These are phyloP conservation scores for Nyctibius bracteatus DNA, from an alignment of 2,113 vertebrate species.

Conservation along the genomic window DNA sequence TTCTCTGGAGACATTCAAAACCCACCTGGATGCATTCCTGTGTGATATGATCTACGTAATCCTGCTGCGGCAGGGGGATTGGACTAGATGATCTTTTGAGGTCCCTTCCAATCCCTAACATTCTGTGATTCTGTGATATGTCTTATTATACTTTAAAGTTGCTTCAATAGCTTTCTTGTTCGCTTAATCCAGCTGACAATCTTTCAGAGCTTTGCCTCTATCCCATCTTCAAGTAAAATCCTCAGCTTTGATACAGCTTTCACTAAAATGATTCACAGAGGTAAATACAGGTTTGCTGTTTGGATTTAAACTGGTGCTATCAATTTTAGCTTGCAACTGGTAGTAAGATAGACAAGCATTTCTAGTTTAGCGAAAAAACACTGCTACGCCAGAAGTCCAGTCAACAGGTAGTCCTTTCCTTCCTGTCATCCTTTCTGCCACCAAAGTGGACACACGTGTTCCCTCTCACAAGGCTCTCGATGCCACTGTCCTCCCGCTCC, in stretches of 20 bases:
- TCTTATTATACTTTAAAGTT: background rate
- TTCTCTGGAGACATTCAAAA: too few relatives aligned
- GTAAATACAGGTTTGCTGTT: background rate
- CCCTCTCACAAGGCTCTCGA: background rate
- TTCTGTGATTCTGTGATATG: too few relatives aligned
- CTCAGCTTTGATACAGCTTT: background rate
- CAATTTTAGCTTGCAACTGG: background rate
- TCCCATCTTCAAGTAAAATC: background rate
- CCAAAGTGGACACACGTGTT: fast-evolving
- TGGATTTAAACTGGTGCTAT: background rate
- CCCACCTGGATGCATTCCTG: too few relatives aligned
- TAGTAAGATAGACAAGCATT: background rate
- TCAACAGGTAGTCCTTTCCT: background rate
- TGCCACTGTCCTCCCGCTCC: background rate
- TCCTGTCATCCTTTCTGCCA: background rate
- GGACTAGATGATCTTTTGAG: too few relatives aligned
- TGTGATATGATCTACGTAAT: too few relatives aligned
- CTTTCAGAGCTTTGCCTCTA: background rate
- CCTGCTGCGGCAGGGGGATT: too few relatives aligned
- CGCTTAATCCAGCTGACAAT: background rate
- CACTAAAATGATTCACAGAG: background rate
- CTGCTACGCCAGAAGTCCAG: background rate
- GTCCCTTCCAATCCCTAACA: too few relatives aligned
- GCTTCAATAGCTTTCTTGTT: background rate
- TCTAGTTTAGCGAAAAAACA: background rate